These are phyloP conservation scores for Chromis chromis DNA, from an alignment of 2,797 vertebrate species.

Conservation along the genomic window DNA sequence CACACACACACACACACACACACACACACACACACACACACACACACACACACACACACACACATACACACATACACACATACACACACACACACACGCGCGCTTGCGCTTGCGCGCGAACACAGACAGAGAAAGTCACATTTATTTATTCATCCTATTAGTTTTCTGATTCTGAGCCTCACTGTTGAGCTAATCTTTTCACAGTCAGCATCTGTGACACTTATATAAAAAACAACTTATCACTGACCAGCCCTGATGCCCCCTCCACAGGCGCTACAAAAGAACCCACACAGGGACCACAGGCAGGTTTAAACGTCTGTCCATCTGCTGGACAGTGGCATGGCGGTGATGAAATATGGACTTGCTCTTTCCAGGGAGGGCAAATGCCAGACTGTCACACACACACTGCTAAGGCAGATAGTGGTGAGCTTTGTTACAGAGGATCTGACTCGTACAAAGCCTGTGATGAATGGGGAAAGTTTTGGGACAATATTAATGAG, in stretches of 20 bases:
- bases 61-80: not conserved
- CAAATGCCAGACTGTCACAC: constrained; percentile 54
- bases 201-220: constrained; percentile 57
- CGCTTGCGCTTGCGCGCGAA: constrained; percentile 25
- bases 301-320: constrained; percentile 44
- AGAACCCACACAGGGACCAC: constrained; percentile 17
- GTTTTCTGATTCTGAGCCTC: constrained; percentile 30
- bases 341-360: constrained; percentile 58
- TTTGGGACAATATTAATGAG: constrained; percentile 65
- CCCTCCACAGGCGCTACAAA: constrained; percentile 13
- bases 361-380: constrained; percentile 52
- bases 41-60: not conserved
- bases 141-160: constrained; percentile 33
- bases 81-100: constrained; percentile 6
- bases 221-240: constrained; percentile 37
- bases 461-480: constrained; percentile 63
- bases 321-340: constrained; percentile 35
- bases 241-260: constrained; percentile 17
- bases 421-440: constrained; percentile 37
- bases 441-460: constrained; percentile 33
- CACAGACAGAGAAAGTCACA: constrained; percentile 24
- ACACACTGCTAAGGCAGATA: constrained; percentile 43
- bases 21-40: constrained; percentile 19
- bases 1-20: constrained; percentile 12
- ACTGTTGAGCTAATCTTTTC: constrained; percentile 44